These are phyloP conservation scores for Pseudopodoces humilis DNA, from an alignment of 2,113 vertebrate species.

Conservation along the genomic window DNA sequence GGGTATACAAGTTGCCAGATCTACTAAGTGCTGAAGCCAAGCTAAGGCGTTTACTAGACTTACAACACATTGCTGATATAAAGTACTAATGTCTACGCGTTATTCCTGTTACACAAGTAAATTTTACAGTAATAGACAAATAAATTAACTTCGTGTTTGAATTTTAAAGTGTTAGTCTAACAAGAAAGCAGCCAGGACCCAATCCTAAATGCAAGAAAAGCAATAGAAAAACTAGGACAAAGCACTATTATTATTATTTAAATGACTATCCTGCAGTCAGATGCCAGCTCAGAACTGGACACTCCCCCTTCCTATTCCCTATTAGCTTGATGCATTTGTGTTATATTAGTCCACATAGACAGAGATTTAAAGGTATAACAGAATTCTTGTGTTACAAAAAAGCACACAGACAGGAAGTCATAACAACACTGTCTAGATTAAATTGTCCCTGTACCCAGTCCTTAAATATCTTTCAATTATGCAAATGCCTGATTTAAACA, in stretches of 20 bases:
- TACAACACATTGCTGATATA: slow-evolving; percentile 15
- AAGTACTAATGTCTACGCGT: background rate
- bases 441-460: background rate
- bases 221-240: slow-evolving; percentile 11
- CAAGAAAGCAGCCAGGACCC: background rate
- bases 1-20: slow-evolving; percentile 19
- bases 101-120: slow-evolving; percentile 3
- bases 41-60: slow-evolving; percentile 8
- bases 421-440: background rate
- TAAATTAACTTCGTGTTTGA: background rate
- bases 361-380: background rate
- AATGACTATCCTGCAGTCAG: background rate
- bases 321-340: background rate
- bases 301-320: background rate
- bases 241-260: background rate
- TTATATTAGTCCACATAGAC: background rate
- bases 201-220: background rate
- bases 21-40: slow-evolving; percentile 44
- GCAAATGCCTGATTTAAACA: background rate
- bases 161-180: background rate
- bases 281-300: background rate
- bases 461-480: background rate
- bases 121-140: background rate
- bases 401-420: background rate
- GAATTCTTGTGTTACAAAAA: background rate